These are phyloP conservation scores for Orestias chungarensis DNA, from an alignment of 2,797 vertebrate genomes.

Conservation along the genomic window DNA sequence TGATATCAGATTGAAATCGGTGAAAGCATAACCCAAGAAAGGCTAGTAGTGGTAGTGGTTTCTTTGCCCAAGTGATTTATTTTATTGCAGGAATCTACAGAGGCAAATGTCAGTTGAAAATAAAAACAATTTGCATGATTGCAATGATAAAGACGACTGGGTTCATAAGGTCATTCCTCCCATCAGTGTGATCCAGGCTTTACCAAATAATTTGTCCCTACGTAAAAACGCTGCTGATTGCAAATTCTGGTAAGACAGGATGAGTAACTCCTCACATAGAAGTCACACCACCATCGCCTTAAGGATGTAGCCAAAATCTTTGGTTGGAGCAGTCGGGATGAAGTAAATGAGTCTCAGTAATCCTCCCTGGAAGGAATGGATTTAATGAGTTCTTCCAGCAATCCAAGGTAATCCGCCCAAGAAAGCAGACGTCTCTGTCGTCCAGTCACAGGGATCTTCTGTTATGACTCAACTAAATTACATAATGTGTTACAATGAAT, in stretches of 20 bases:
- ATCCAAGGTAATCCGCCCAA: constrained; percentile 65
- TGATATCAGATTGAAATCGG: background rate
- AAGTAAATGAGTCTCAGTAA: constrained; percentile 63
- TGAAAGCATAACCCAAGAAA: background rate
- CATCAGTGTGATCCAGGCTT: background rate
- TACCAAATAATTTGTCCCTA: constrained; percentile 13
- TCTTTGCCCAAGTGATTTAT: no score
- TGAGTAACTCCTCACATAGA: constrained; percentile 32
- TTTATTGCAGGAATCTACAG: constrained; percentile 14
- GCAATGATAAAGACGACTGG: constrained; percentile 25
- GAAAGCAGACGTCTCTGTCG: constrained; percentile 33
- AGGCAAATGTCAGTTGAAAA: constrained; percentile 30
- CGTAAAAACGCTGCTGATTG: constrained; percentile 5
- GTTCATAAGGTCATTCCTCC: constrained; percentile 24
- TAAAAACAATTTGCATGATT: constrained; percentile 29
- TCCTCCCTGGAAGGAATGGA: constrained; percentile 53
- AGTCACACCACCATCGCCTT: constrained; percentile 35
- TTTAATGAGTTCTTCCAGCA: constrained; percentile 62
- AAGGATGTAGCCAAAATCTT: constrained; percentile 41
- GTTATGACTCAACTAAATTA: constrained; percentile 41
- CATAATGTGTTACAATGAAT: constrained; percentile 9
- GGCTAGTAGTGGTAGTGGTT: constrained; percentile 2
- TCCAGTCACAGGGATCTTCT: constrained; percentile 31
- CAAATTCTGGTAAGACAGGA: constrained; percentile 6
- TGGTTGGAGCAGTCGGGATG: constrained; percentile 55